phyloP scores from a whole-genome alignment of 1,140 invertebrate species.

The Drosophila carrolli region DNA sequence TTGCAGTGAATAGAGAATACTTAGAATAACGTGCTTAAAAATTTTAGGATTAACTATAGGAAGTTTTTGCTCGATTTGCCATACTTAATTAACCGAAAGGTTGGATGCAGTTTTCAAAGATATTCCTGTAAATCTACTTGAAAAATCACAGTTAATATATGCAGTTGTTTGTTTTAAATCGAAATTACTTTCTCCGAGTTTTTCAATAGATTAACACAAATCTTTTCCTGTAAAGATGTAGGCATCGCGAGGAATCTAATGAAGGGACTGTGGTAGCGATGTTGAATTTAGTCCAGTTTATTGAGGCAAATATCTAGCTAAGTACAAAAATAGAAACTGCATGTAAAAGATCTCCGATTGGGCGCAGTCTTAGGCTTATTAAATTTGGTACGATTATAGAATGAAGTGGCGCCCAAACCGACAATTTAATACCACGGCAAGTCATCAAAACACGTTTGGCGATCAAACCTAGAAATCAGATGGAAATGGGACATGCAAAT shows the following conservation, averaged over 20 bases:
- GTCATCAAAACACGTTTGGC: conserved; percentile 30
- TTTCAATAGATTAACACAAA: conserved; percentile 15
- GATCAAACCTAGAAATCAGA: conserved; percentile 29
- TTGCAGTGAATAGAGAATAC: conserved; percentile 4
- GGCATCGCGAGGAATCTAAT: conserved; percentile 65
- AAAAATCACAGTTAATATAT: too few relatives aligned
- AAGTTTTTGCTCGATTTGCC: not conserved
- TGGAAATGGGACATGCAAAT: not conserved
- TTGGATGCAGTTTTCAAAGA: too few relatives aligned
- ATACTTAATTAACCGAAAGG: too few relatives aligned
- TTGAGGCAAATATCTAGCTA: conserved; percentile 40
- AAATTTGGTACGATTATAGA: not conserved
- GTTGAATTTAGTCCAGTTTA: conserved; percentile 4
- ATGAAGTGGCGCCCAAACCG: conserved; percentile 1
- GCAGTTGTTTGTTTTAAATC: too few relatives aligned
- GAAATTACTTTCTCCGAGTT: not conserved
- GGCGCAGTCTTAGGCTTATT: conserved; percentile 29
- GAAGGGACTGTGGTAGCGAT: conserved; percentile 7
- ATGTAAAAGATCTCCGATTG: conserved; percentile 31
- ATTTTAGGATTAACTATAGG: conserved; percentile 40
- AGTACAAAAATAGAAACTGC: conserved; percentile 28
- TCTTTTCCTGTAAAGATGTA: conserved; percentile 50
- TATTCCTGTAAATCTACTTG: too few relatives aligned
- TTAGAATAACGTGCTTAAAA: conserved; percentile 15
- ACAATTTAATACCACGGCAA: conserved; percentile 51